Evolutionary conservation across 2,888 invertebrate genomes (phyloP).

Genomic region (Laothoe populi): DNA sequence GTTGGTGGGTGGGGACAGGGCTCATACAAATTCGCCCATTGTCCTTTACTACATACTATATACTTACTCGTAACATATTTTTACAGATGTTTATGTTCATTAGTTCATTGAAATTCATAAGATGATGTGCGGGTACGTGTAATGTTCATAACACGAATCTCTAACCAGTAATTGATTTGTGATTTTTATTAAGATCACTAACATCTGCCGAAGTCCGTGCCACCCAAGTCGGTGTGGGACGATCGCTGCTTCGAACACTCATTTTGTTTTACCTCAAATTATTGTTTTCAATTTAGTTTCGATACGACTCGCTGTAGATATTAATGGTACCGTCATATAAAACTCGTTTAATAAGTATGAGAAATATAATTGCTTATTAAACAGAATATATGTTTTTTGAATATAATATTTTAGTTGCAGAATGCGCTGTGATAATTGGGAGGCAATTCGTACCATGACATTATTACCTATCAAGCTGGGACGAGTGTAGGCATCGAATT

Average conservation of each 20-base stretch:
- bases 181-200: slow-evolving; percentile 58
- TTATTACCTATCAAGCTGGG: slow-evolving; percentile 54
- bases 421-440: slow-evolving; percentile 40
- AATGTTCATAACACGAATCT: slow-evolving; percentile 55
- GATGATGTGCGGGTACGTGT: slow-evolving; percentile 50
- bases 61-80: too few relatives aligned
- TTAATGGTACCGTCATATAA: slow-evolving; percentile 50
- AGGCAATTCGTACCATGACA: slow-evolving; percentile 44
- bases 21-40: too few relatives aligned
- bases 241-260: slow-evolving; percentile 3
- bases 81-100: background rate
- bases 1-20: too few relatives aligned
- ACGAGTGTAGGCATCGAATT: slow-evolving; percentile 57
- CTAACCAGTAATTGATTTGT: slow-evolving; percentile 69
- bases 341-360: slow-evolving; percentile 49
- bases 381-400: slow-evolving; percentile 34
- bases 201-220: slow-evolving; percentile 63
- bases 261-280: slow-evolving; percentile 18
- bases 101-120: slow-evolving; percentile 65
- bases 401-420: slow-evolving; percentile 28
- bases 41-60: too few relatives aligned
- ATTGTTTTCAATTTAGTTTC: slow-evolving; percentile 51
- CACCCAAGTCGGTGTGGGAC: slow-evolving; percentile 60
- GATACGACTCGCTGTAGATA: slow-evolving; percentile 47
- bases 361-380: slow-evolving; percentile 41